Evolutionary conservation across 1,140 invertebrate genomes (phyloP), one percentile per base, ranked within the genome.

Genomic region (Drosophila ohnishii): DNA sequence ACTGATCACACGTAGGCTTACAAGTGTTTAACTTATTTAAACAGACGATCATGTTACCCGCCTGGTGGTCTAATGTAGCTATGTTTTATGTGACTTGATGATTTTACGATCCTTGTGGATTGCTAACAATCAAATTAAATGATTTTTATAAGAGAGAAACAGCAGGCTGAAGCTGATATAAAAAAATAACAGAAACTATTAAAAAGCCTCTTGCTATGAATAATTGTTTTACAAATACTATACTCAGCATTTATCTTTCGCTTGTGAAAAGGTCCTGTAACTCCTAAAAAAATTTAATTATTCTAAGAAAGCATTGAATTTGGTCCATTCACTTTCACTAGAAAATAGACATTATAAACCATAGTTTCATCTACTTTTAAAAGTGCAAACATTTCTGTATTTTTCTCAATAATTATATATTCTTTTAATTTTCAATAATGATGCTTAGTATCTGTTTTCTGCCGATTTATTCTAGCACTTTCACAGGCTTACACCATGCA

Each of bases 401-500:
- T 22, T 35, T 13, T 5, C 30, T 5, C 4, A 22, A 22, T 0
- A 5, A 14, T 9, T 2, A 10, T 22, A 4, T 14, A 35, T 14
- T 55, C 0, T 5, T 37, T 37, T 35, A 0, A 22, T 22, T 22
- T 14, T n/a, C n/a, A 37, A 25, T 9, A n/a, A 25, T 4, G 1
- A 10, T 22, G 0, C 7, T 7, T 3, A 14, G 7, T 9, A 13
- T 19, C 7, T 14, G 5, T 28, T 14, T 22, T 14, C 5, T 47
- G 19, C 7, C 3, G 0, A 10, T 34, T 42, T 28, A n/a, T 57
- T 75, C 45, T 60, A 10, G 19, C 16, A 58, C 44, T 77, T 77
- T 51, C 32, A 50, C 50, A 55, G 32, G 22, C 50, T 76, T 77
- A 60, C 62, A 61, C 50, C 60, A 61, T 67, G 13, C 28, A 44